phyloP scores from a whole-genome alignment of 2,113 vertebrate species.

The Callorhinus ursinus region DNA sequence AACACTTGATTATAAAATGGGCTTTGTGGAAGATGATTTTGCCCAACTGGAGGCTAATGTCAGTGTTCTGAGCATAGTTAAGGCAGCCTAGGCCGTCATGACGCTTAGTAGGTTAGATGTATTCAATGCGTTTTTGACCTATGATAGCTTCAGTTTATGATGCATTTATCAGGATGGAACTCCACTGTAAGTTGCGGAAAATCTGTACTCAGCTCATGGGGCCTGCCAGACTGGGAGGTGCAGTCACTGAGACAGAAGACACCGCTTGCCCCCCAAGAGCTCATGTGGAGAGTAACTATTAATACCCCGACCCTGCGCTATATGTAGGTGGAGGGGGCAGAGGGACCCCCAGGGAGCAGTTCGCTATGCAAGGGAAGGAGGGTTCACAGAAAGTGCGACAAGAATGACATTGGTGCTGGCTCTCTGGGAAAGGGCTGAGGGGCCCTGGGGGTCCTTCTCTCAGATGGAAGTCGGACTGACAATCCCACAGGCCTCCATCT shows the following conservation, averaged over 20 bases:
- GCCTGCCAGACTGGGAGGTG: not conserved
- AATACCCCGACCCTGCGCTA: rapidly evolving
- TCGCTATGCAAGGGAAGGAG: not conserved
- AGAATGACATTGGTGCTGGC: not conserved
- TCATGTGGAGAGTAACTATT: not conserved
- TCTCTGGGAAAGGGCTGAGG: not conserved
- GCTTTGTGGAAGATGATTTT: not conserved
- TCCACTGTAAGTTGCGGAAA: not conserved
- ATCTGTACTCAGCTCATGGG: not conserved
- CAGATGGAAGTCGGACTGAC: not conserved
- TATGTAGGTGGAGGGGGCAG: not conserved
- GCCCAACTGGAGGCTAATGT: not conserved
- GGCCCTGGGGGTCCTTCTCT: not conserved
- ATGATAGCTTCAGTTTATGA: not conserved
- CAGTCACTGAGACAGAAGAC: not conserved
- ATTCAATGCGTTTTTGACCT: not conserved
- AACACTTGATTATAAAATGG: not conserved
- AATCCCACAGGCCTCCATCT: not conserved
- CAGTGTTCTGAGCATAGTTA: not conserved
- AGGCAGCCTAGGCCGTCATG: not conserved
- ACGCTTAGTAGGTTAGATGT: not conserved
- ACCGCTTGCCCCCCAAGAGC: not conserved
- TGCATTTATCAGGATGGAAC: not conserved
- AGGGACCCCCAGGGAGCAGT: not conserved
- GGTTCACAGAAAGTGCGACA: not conserved